phyloP scores from a whole-genome alignment of 2,888 invertebrate genomes.

The Euzophera pinguis region DNA sequence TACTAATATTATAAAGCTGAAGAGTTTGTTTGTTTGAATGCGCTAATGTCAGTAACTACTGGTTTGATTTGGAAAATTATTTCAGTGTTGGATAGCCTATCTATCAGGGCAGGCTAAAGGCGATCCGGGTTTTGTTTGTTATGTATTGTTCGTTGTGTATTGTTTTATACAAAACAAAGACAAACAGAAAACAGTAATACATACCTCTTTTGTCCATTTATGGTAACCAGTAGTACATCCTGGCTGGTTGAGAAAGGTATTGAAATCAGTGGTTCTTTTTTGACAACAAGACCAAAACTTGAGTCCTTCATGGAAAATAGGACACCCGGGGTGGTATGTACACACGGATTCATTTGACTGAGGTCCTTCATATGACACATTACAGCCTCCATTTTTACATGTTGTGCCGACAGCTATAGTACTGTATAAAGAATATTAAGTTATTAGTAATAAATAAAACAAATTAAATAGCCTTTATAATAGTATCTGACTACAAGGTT shows the following conservation, averaged over 20 bases:
- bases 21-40: too few relatives aligned
- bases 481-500: too few relatives aligned
- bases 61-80: too few relatives aligned
- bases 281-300: constrained; percentile 99
- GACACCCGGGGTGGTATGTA: constrained; percentile 91
- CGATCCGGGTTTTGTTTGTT: too few relatives aligned
- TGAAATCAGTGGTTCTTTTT: constrained; percentile 95
- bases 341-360: constrained; percentile 83
- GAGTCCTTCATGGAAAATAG: constrained; percentile 97
- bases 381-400: constrained; percentile 94
- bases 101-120: too few relatives aligned
- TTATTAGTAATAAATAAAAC: neutral
- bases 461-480: too few relatives aligned
- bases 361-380: constrained; percentile 82
- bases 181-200: neutral
- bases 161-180: too few relatives aligned
- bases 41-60: too few relatives aligned
- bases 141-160: too few relatives aligned
- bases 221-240: constrained; percentile 94
- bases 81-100: too few relatives aligned
- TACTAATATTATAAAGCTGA: too few relatives aligned
- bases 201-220: constrained; percentile 89
- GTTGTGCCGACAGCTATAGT: constrained; percentile 84
- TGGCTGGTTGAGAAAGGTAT: constrained; percentile 92
- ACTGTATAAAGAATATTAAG: constrained; percentile 35